These are phyloP conservation scores for Channa maculata DNA, from an alignment of 2,113 vertebrate genomes.

Conservation along the genomic window DNA sequence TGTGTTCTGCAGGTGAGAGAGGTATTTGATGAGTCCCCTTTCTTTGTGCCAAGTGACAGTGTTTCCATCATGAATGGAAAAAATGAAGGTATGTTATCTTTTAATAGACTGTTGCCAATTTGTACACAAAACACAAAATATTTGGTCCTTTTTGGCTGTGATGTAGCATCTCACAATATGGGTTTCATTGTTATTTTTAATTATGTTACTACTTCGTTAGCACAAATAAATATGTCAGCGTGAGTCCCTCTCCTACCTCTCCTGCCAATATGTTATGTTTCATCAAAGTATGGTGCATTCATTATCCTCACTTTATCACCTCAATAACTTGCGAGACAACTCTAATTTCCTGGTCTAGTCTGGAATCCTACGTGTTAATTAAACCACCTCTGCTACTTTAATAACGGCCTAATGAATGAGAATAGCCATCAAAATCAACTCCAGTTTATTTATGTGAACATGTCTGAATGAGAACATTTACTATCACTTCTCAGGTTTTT, in stretches of 20 bases:
- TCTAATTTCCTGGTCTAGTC: conserved; percentile 75
- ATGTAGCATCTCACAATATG: conserved; percentile 31
- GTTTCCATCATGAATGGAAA: conserved; percentile 95
- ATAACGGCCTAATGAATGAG: conserved; percentile 35
- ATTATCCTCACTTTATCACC: conserved; percentile 75
- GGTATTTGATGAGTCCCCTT: conserved; percentile 93
- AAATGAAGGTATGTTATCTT: conserved; percentile 89
- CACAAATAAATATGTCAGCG: conserved; percentile 62
- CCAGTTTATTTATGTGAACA: conserved; percentile 1
- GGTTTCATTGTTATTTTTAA: conserved; percentile 51
- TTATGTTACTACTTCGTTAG: conserved; percentile 56
- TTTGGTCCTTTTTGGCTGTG: background rate
- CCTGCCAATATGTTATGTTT: conserved; percentile 64
- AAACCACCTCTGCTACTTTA: conserved; percentile 32
- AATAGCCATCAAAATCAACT: conserved; percentile 1
- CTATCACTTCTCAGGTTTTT: conserved; percentile 28
- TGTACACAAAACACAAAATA: background rate
- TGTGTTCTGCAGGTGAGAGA: conserved; percentile 85
- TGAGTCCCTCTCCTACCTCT: conserved; percentile 70
- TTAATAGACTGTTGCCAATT: too few species aligned
- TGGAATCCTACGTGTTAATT: conserved; percentile 19
- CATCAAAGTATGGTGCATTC: conserved; percentile 57
- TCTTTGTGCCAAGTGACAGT: conserved; percentile 92
- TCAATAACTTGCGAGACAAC: conserved; percentile 71
- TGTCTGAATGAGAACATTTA: conserved; percentile 13